These are phyloP conservation scores for Microplitis demolitor DNA, from an alignment of 1,140 invertebrate genomes.

Conservation along the genomic window DNA sequence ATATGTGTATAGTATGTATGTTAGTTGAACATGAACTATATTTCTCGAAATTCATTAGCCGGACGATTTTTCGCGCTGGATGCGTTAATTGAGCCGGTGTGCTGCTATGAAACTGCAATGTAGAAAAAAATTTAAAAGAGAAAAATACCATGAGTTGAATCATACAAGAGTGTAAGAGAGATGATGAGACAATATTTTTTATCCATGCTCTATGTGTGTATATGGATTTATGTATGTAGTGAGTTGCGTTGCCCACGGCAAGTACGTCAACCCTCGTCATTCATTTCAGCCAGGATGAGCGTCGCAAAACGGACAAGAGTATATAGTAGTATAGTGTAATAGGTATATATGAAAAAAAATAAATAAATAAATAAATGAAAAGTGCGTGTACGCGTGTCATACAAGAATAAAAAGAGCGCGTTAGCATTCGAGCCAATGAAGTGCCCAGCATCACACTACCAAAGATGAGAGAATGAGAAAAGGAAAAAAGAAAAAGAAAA, in stretches of 20 bases:
- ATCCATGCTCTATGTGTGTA: neutral
- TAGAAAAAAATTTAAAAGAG: neutral
- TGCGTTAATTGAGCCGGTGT: neutral
- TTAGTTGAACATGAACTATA: neutral
- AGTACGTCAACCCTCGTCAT: slow-evolving; percentile 11
- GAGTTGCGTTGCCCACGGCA: neutral
- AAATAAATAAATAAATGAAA: neutral
- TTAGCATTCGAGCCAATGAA: slow-evolving; percentile 11
- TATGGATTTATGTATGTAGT: neutral
- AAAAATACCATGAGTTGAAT: neutral
- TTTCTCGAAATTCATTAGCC: neutral
- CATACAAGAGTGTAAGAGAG: neutral
- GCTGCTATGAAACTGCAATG: neutral
- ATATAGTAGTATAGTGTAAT: neutral
- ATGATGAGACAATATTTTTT: neutral
- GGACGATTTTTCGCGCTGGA: neutral
- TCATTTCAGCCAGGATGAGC: slow-evolving; percentile 1
- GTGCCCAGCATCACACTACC: neutral
- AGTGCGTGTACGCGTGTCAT: slow-evolving; percentile 6
- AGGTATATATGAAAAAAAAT: neutral
- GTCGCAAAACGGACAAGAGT: neutral
- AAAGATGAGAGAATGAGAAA: slow-evolving; percentile 7
- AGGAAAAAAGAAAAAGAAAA: neutral
- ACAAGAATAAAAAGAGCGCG: neutral
- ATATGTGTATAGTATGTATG: too few species aligned